Evolutionary conservation across 1,140 invertebrate species (phyloP), one percentile per base, ranked within the genome.

Genomic region (Charaxes varanes): DNA sequence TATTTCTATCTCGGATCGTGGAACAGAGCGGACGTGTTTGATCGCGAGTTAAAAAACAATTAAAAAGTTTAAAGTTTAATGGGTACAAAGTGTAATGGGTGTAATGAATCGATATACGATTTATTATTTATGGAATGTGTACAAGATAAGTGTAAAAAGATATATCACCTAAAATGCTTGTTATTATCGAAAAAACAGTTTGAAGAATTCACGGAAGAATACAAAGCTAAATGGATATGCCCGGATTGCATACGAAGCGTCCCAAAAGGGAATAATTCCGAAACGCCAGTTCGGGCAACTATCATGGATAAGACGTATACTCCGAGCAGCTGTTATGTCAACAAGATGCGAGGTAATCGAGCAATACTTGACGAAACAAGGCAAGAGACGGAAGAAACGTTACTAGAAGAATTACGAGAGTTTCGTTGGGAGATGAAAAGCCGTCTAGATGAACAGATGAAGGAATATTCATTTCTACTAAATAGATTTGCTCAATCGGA

Each of bases 101-200:
- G 46, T 15, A 28, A 31, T 45, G 30, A 33, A 0, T 18, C 8
- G 4, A 45, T 55, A 6, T 55, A 28, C 8, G 23, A 49, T 46
- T n/a, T 55, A 14, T 37, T 13, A 7, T 49, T 15, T 43, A 49
- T 55, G 46, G 46, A 55, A 24, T 55, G 52, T 46, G 27, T 35
- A 8, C n/a, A 55, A 21, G 34, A 38, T 5, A 46, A 24, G 4
- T 55, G 46, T 7, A 49, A 49, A 35, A 49, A 42, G 6, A 21
- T 45, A 10, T 49, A 37, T 18, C 45, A 49, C 23, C 13, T 49
- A 0, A 45, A 46, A 8, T 54, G 52, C 24, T 17, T 54, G 31
- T 16, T 11, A 2, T 7, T 54, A 13, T 6, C 52, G 8, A 19
- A 8, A 6, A 28, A 45, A 12, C 11, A 26, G 18, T 54, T 42